Conservation (phyloP, 2,113 vertebrate genomes). For the Lepisosteus osseus region DNA sequence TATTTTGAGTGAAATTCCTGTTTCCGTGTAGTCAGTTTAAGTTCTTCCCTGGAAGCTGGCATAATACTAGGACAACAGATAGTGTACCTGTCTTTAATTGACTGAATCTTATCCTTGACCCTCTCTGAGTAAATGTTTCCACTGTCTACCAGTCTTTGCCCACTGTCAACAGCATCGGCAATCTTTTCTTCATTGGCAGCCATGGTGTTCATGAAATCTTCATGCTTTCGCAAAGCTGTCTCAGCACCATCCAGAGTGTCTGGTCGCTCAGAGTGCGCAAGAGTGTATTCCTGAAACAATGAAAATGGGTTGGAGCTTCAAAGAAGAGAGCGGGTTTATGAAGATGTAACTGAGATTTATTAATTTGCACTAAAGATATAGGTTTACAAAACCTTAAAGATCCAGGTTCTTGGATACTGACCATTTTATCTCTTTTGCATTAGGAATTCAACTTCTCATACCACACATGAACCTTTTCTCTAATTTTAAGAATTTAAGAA, state of each 20-base stretch:
- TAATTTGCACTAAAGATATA: too few species aligned
- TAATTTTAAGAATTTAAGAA: too few species aligned
- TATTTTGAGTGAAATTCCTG: too few species aligned
- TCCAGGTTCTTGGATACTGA: too few species aligned
- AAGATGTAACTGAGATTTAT: too few species aligned
- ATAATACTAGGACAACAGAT: neutral
- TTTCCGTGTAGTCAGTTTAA: too few species aligned
- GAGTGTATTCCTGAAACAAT: constrained; percentile 78
- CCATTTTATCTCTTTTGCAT: too few species aligned
- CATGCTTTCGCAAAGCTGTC: constrained; percentile 80
- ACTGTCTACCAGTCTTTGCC: constrained; percentile 73
- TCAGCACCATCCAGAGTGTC: constrained; percentile 79
- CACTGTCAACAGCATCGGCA: constrained; percentile 60
- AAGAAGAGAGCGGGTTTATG: too few species aligned
- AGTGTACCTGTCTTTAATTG: constrained; percentile 78
- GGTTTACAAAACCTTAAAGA: too few species aligned
- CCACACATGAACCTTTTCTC: too few species aligned
- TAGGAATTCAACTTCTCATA: too few species aligned
- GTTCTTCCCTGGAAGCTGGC: too few species aligned
- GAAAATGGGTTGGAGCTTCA: neutral
- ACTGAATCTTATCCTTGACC: constrained; percentile 78
- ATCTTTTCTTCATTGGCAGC: constrained; percentile 84
- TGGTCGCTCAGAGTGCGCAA: constrained; percentile 81
- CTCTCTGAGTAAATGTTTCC: constrained; percentile 82
- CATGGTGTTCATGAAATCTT: constrained; percentile 79